Conservation (phyloP, 2,113 vertebrate species). For the Oceanites oceanicus region DNA sequence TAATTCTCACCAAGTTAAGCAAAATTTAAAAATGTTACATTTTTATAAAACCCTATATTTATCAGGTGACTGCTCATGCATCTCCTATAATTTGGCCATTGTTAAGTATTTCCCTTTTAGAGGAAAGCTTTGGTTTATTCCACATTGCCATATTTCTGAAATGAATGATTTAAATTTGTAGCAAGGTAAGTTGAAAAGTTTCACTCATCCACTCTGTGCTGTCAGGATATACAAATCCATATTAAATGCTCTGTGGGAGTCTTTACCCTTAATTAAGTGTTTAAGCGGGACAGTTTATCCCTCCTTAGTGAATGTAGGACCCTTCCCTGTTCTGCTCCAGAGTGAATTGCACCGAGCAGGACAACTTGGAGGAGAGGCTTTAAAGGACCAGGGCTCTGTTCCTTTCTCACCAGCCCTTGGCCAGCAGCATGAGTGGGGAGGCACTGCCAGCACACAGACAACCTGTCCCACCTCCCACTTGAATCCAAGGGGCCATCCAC, state of each 20-base stretch:
- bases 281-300: background rate
- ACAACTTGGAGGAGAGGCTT: background rate
- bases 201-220: background rate
- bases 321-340: background rate
- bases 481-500: background rate
- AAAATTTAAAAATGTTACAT: background rate
- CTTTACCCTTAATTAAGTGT: background rate
- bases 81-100: background rate
- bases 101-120: background rate
- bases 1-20: background rate
- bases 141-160: background rate
- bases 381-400: background rate
- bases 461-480: background rate
- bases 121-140: background rate
- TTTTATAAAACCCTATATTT: background rate
- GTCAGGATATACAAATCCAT: background rate
- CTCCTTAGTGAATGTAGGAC: background rate
- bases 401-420: background rate
- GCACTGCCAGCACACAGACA: background rate
- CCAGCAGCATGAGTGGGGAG: background rate
- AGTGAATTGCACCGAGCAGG: background rate
- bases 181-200: background rate
- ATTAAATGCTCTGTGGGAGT: background rate
- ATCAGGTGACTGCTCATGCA: background rate
- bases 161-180: background rate